Conservation (phyloP, 1,140 invertebrate species). For the Zophobas atratus region DNA sequence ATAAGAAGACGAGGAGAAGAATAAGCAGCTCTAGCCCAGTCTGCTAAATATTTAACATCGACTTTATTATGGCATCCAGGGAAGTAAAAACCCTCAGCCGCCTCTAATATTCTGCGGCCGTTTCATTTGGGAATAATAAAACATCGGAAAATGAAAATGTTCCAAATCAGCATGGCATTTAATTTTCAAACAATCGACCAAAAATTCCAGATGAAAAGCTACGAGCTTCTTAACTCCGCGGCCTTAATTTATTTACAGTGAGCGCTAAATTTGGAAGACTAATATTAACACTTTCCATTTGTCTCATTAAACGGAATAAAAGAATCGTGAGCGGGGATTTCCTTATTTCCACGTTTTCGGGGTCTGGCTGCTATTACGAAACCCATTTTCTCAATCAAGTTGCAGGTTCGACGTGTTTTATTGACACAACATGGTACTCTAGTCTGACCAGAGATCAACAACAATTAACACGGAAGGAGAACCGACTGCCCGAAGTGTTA, state of each 20-base stretch:
- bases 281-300: constrained; percentile 3
- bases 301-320: not conserved
- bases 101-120: constrained; percentile 51
- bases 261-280: constrained; percentile 11
- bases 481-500: too few species aligned
- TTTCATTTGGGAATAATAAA: constrained; percentile 54
- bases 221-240: not conserved
- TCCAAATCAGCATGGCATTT: constrained; percentile 18
- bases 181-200: constrained; percentile 25
- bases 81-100: constrained; percentile 43
- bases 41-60: constrained; percentile 61
- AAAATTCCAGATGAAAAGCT: constrained; percentile 12
- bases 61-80: constrained; percentile 58
- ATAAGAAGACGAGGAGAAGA: constrained; percentile 58
- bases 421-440: too few species aligned
- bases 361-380: not conserved
- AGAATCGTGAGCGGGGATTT: not conserved
- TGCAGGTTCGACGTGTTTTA: too few species aligned
- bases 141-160: constrained; percentile 49
- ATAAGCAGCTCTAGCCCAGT: constrained; percentile 53
- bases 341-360: not conserved
- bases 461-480: too few species aligned
- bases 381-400: not conserved
- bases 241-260: constrained; percentile 1
- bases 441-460: too few species aligned